A percentile compares a stretch with the other conserved stretches of the same genome.
phyloP scores from a whole-genome alignment of 2,113 vertebrate species.

The Vimba vimba region DNA sequence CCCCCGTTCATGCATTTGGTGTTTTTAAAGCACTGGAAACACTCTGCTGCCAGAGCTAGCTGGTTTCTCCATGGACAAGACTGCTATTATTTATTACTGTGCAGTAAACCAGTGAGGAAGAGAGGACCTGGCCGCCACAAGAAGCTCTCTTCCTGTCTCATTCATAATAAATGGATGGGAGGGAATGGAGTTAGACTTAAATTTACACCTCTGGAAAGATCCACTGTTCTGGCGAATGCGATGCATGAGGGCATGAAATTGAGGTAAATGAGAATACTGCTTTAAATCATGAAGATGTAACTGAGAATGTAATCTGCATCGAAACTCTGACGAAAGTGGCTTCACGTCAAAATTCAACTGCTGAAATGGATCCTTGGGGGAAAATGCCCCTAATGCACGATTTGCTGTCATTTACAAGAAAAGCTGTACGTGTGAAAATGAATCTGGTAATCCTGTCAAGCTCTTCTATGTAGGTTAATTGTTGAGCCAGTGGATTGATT shows the following conservation, averaged over 20 bases:
- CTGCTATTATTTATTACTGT: slow-evolving; percentile 37
- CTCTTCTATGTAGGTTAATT: slow-evolving; percentile 20
- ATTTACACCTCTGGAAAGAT: slow-evolving; percentile 21
- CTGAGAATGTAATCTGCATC: background rate
- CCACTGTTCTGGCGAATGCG: background rate
- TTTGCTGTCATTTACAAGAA: background rate
- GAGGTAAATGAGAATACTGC: background rate
- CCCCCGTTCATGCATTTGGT: background rate
- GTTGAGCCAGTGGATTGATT: slow-evolving; percentile 7
- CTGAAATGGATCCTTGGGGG: background rate
- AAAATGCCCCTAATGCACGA: background rate
- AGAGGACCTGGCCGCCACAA: slow-evolving; percentile 14
- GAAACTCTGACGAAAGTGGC: background rate
- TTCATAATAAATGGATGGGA: slow-evolving; percentile 38
- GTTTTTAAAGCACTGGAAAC: background rate
- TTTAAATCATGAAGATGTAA: background rate
- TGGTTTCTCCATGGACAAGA: background rate
- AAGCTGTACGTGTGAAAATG: slow-evolving; percentile 19
- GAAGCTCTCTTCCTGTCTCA: slow-evolving; percentile 13
- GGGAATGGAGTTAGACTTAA: background rate
- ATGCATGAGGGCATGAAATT: background rate
- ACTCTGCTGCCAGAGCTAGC: background rate
- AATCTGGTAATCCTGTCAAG: background rate
- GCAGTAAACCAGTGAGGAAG: slow-evolving; percentile 22
- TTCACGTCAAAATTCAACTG: background rate